phyloP scores from a whole-genome alignment of 2,797 vertebrate species.

The Pyrocephalus nanus region DNA sequence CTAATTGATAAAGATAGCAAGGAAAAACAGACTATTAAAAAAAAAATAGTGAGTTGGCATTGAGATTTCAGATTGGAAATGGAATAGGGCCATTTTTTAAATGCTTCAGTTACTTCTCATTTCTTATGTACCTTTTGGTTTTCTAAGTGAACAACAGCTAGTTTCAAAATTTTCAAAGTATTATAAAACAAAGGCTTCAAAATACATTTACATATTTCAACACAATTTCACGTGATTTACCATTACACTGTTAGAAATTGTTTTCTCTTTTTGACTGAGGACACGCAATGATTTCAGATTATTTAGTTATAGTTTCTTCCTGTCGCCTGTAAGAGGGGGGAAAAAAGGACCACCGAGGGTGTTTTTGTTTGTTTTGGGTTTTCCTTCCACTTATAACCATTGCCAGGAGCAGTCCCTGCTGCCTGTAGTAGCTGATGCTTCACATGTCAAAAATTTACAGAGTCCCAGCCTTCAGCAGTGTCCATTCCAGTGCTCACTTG shows the following conservation, averaged over 20 bases:
- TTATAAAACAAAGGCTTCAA: background rate
- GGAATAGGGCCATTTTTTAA: background rate
- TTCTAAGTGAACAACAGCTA: background rate
- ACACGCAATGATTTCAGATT: background rate
- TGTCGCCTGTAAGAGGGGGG: fast-evolving
- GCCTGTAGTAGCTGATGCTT: background rate
- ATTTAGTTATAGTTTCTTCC: background rate
- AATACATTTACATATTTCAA: background rate
- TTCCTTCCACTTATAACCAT: background rate
- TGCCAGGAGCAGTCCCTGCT: background rate
- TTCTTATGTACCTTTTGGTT: background rate
- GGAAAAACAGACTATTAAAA: background rate
- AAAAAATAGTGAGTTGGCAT: background rate
- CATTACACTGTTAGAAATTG: background rate
- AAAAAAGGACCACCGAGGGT: background rate
- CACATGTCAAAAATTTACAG: background rate
- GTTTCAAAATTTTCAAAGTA: background rate
- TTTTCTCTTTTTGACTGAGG: background rate
- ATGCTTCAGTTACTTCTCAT: background rate
- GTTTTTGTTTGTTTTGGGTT: background rate
- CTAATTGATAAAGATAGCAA: background rate
- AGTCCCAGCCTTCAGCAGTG: background rate
- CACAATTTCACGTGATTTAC: background rate
- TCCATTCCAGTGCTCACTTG: background rate
- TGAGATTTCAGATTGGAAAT: background rate